Evolutionary conservation across 2,113 vertebrate genomes (phyloP).

Genomic region (Myanophis thanlyinensis): DNA sequence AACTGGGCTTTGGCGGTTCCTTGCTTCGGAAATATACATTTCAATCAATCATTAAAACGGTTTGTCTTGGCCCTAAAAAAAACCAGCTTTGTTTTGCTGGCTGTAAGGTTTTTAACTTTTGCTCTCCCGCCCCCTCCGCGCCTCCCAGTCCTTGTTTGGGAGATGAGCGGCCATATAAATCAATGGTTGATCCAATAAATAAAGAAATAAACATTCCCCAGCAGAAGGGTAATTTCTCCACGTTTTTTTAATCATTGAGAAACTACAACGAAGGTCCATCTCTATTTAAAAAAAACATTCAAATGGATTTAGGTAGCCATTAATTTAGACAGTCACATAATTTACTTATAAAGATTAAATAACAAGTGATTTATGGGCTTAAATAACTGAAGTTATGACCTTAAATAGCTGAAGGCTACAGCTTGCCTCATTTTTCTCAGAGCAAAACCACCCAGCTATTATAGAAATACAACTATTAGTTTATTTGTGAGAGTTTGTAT

Average conservation of each 20-base stretch:
- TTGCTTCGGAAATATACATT: background rate
- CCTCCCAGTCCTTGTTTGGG: background rate
- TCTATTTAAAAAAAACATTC: background rate
- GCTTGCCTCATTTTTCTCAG: background rate
- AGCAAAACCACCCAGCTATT: background rate
- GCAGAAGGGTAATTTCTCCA: background rate
- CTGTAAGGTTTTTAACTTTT: background rate
- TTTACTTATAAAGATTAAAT: background rate
- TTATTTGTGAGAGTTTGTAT: background rate
- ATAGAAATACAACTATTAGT: background rate
- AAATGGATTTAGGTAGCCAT: background rate
- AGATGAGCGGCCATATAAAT: background rate
- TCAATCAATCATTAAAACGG: background rate
- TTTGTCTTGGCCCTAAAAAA: background rate
- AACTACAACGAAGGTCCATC: background rate
- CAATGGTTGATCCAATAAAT: background rate
- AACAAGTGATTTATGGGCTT: background rate
- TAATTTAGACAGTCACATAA: background rate
- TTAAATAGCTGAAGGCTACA: background rate
- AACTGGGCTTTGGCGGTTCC: background rate
- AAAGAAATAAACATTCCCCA: background rate
- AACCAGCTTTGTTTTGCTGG: background rate
- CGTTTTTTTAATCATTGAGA: background rate
- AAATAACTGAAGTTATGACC: background rate
- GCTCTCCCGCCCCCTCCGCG: background rate